phyloP scores from a whole-genome alignment of 2,113 vertebrate genomes.

The Zeus faber region DNA sequence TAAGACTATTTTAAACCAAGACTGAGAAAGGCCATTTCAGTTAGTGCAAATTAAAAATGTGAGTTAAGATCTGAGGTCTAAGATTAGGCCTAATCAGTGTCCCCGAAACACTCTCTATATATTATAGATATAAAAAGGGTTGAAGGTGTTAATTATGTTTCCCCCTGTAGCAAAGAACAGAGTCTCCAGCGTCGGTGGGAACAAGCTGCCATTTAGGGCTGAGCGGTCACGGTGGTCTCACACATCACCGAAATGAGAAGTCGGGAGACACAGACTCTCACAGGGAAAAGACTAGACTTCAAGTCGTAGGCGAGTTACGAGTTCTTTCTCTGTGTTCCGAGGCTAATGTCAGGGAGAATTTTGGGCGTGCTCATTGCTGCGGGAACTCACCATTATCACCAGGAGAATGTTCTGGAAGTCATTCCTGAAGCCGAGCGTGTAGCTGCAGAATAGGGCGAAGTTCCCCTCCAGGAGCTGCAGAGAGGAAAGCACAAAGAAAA shows the following conservation, averaged over 20 bases:
- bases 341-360: slow-evolving; percentile 10
- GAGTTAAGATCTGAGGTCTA: no score
- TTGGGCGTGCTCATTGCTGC: neutral
- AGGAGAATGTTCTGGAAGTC: slow-evolving; percentile 97
- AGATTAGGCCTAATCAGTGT: no score
- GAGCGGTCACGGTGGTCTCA: neutral
- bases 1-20: no score
- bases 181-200: no score
- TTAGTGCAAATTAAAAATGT: no score
- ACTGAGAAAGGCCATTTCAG: no score
- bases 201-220: neutral
- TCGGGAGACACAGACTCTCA: slow-evolving; percentile 26
- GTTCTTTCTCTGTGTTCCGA: slow-evolving; percentile 32
- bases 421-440: slow-evolving; percentile 87
- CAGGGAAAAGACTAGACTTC: slow-evolving; percentile 23
- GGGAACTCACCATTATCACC: slow-evolving; percentile 88
- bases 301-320: slow-evolving; percentile 42
- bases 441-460: slow-evolving; percentile 94
- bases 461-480: slow-evolving; percentile 93
- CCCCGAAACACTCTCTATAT: no score
- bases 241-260: slow-evolving; percentile 29
- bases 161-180: no score
- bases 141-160: no score
- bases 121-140: no score
- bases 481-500: neutral